Evolutionary conservation across 1,140 invertebrate genomes (phyloP).

Genomic region (Leptopilina clavipes): DNA sequence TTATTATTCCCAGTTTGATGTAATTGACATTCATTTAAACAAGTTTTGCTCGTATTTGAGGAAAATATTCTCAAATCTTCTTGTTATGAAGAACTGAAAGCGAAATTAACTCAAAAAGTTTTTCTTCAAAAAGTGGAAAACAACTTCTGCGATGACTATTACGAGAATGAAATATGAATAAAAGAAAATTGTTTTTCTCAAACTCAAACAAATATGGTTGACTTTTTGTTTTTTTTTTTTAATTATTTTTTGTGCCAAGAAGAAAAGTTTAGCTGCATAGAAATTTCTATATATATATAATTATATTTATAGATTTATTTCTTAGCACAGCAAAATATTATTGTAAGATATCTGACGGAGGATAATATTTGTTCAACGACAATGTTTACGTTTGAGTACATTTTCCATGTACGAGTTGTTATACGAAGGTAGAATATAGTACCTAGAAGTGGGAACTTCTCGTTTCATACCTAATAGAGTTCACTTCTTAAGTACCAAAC

Average conservation of each 20-base stretch:
- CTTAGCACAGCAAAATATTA: background rate
- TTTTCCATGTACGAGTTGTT: constrained; percentile 6
- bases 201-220: background rate
- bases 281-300: too few species aligned
- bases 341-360: background rate
- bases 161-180: background rate
- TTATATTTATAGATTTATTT: background rate
- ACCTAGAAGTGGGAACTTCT: background rate
- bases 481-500: constrained; percentile 22
- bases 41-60: background rate
- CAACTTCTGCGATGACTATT: background rate
- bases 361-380: background rate
- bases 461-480: constrained; percentile 17
- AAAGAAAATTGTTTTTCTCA: constrained; percentile 7
- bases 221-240: too few species aligned
- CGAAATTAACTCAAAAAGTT: background rate
- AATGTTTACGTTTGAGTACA: background rate
- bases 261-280: too few species aligned
- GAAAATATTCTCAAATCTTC: background rate
- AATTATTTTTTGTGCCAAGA: too few species aligned
- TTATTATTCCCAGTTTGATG: too few species aligned
- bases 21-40: background rate
- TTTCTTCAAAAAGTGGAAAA: background rate
- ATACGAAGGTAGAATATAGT: background rate
- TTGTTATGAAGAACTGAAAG: background rate